Conservation (phyloP, 2,888 invertebrate species). For the Dysmachus trigonus region DNA sequence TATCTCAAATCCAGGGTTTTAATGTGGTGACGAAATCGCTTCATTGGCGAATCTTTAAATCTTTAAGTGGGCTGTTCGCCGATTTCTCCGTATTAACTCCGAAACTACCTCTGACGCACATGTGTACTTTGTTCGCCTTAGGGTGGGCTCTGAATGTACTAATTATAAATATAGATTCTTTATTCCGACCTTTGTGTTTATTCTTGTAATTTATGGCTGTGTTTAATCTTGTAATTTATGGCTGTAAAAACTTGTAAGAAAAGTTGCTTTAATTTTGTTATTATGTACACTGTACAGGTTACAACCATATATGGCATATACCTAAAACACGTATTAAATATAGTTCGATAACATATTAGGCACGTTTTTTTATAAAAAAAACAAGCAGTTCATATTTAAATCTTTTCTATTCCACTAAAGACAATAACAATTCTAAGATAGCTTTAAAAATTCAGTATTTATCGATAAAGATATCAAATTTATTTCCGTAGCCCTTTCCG, state of each 20-base stretch:
- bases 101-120: neutral
- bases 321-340: too few relatives aligned
- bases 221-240: neutral
- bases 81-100: neutral
- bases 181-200: neutral
- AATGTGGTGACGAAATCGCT: neutral
- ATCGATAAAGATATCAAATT: too few relatives aligned
- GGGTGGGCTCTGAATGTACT: neutral
- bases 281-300: neutral
- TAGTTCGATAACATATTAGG: too few relatives aligned
- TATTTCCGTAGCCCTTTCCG: too few relatives aligned
- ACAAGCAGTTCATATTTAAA: too few relatives aligned
- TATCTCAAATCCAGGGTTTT: neutral
- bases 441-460: too few relatives aligned
- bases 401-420: too few relatives aligned
- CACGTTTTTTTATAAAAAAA: too few relatives aligned
- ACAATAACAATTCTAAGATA: too few relatives aligned
- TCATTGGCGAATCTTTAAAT: neutral
- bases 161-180: neutral
- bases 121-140: neutral
- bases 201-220: neutral
- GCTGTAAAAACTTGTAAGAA: neutral
- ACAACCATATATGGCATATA: too few relatives aligned
- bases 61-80: neutral
- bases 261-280: neutral